Evolutionary conservation across 2,797 vertebrate genomes (phyloP).

Genomic region (Paramormyrops hopkinsi): DNA sequence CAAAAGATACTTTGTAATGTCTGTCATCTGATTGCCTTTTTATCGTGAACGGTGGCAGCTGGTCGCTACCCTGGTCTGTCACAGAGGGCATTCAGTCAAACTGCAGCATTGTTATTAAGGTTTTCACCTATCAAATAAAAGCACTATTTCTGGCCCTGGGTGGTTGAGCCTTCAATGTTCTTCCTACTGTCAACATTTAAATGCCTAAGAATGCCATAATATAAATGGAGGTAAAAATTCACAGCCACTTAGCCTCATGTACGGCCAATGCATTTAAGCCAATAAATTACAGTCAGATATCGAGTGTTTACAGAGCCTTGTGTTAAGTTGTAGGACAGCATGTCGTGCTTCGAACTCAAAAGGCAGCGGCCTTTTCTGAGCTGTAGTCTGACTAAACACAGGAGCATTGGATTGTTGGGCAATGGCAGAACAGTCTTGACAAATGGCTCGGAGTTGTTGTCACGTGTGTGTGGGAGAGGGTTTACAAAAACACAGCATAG

Average conservation of each 20-base stretch:
- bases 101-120: background rate
- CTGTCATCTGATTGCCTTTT: background rate
- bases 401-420: background rate
- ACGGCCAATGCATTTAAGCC: background rate
- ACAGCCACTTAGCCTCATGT: background rate
- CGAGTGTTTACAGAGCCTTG: background rate
- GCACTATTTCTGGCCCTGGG: background rate
- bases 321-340: background rate
- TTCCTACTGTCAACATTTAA: background rate
- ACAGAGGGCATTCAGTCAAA: background rate
- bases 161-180: background rate
- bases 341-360: background rate
- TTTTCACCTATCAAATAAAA: background rate
- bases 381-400: background rate
- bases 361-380: background rate
- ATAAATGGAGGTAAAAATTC: background rate
- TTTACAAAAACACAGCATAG: background rate
- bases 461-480: background rate
- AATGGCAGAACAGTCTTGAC: background rate
- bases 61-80: background rate
- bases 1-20: background rate
- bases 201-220: background rate
- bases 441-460: background rate
- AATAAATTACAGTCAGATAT: background rate
- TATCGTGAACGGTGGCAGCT: background rate